Percentiles rank a stretch among this genome's conserved stretches.
phyloP scores from a whole-genome alignment of 2,888 invertebrate genomes.

The Catocala fraxini region DNA sequence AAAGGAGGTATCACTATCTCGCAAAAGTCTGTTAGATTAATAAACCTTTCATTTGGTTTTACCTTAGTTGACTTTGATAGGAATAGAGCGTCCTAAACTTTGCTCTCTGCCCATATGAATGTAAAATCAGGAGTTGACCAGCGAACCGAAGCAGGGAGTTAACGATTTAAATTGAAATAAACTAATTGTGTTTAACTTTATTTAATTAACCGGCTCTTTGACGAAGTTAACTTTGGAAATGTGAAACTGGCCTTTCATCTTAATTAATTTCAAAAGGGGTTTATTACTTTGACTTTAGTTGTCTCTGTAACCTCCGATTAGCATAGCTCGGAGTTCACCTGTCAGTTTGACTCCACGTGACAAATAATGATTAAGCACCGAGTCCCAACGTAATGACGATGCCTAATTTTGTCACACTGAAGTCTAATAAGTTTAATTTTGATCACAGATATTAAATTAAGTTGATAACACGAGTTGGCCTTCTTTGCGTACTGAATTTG shows the following conservation, averaged over 20 bases:
- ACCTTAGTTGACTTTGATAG: neutral
- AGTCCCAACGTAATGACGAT: slow-evolving; percentile 4
- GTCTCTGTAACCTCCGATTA: slow-evolving; percentile 30
- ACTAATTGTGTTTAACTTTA: slow-evolving; percentile 60
- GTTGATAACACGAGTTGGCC: too few species aligned
- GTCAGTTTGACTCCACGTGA: slow-evolving; percentile 4
- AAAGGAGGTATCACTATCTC: too few species aligned
- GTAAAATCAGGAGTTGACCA: neutral
- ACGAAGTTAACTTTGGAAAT: slow-evolving; percentile 63
- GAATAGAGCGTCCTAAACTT: neutral
- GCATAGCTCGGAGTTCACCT: slow-evolving; percentile 19
- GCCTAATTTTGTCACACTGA: neutral
- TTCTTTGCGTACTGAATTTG: too few species aligned
- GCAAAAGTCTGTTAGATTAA: too few species aligned
- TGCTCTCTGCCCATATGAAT: neutral
- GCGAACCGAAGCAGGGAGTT: slow-evolving; percentile 4
- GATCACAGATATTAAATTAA: neutral
- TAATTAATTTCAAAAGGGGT: slow-evolving; percentile 63
- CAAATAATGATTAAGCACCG: neutral
- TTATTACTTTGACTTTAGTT: slow-evolving; percentile 55
- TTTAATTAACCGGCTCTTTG: slow-evolving; percentile 68
- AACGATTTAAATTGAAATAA: slow-evolving; percentile 31
- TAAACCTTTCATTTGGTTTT: too few species aligned
- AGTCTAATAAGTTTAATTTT: neutral
- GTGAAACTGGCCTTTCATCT: slow-evolving; percentile 57